Conservation (phyloP, 2,113 vertebrate genomes). For the Brachypteracias leptosomus region DNA sequence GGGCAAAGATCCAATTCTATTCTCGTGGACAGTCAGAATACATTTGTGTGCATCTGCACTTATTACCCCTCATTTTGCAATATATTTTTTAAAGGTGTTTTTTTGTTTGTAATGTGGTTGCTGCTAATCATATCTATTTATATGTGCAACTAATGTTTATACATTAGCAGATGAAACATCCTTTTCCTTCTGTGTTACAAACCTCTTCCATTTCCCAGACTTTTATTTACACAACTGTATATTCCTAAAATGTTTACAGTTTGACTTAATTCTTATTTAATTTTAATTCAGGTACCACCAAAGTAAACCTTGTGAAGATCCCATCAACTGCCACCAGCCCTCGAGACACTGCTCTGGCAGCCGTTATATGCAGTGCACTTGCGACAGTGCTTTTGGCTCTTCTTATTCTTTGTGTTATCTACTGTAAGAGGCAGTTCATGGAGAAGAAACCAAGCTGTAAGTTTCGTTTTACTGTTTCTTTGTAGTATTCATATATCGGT, state of each 20-base stretch:
- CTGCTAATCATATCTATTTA: not conserved
- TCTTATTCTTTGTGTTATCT: conserved; percentile 93
- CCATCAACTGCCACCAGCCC: conserved; percentile 88
- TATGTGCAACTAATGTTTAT: not conserved
- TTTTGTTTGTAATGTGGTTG: not conserved
- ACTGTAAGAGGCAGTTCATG: conserved; percentile 96
- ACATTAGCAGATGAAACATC: not conserved
- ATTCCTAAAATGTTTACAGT: not conserved
- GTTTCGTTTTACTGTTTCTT: conserved; percentile 10
- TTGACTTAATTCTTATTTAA: not conserved
- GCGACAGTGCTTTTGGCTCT: conserved; percentile 92
- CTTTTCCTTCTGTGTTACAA: not conserved
- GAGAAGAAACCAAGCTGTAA: conserved; percentile 95
- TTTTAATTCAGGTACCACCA: conserved; percentile 81
- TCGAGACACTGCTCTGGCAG: conserved; percentile 91
- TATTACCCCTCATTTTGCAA: not conserved
- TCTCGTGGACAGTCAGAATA: not conserved
- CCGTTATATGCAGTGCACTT: conserved; percentile 94
- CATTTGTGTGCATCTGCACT: not conserved
- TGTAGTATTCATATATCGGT: not conserved
- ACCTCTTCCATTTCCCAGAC: not conserved
- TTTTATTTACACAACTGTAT: not conserved
- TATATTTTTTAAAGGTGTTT: not conserved
- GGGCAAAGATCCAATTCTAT: not conserved
- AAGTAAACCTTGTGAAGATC: conserved; percentile 93